Evolutionary conservation across 2,113 vertebrate species (phyloP), one percentile per base, ranked within the genome.

Genomic region (Passerina amoena): DNA sequence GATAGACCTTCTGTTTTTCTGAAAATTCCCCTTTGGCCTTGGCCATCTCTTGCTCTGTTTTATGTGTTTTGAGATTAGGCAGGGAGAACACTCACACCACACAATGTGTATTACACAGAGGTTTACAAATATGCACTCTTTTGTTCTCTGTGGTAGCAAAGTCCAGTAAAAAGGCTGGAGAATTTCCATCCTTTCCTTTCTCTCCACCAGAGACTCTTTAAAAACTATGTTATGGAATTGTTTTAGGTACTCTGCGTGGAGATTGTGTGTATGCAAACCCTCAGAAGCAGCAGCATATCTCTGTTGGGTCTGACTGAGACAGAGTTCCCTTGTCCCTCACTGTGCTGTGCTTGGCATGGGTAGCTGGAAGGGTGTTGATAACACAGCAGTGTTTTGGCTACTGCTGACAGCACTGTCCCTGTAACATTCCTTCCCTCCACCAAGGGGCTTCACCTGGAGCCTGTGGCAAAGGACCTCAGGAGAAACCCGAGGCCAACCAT

Each of bases 401-500:
- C 37, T 77, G 63, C 53, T 28, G 63, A 33, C 37, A 51, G 7
- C 18, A 8, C 33, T 33, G 53, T 68, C 37, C 35, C 17, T 27
- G 18, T 44, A 37, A 37, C 33, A 12, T 44, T 28, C 27, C 10
- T 50, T 48, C 17, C 21, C 18, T 50, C 22, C 11, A 28, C 15
- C 18, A 37, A 33, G 27, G 31, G 21, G 25, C 25, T 37, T 75
- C 60, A 65, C 19, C n/a, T 65, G 59, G 40, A 47, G 6, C 59
- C 19, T 85, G 30, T 48, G 50, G 42, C 23, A 48, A 24, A 65
- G 30, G 35, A 30, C 15, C 35, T 48, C 60, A 16, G 82, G 15
- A 65, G 30, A 48, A 85, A 75, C 23, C 15, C 1, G 1, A 47
- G 30, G 30, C 9, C 0, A 1, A 10, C 35, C 50, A 21, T 57